phyloP scores from a whole-genome alignment of 2,888 invertebrate species.

The Omphaloscelis lunosa region DNA sequence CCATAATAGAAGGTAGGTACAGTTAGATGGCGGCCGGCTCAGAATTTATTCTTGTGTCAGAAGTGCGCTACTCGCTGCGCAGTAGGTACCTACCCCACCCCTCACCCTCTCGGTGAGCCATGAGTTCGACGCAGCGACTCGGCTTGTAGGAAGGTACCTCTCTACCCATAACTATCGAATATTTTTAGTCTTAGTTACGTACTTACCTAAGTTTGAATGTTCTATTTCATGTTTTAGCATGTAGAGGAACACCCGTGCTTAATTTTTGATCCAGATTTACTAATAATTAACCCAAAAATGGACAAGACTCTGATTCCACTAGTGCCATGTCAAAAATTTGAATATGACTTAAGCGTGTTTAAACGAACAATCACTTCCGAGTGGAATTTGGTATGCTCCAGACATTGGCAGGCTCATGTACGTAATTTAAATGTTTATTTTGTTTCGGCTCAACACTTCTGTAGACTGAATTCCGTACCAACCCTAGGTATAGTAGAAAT shows the following conservation, averaged over 20 bases:
- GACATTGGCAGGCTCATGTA: slow-evolving; percentile 89
- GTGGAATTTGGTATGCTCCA: slow-evolving; percentile 92
- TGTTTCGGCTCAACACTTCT: background rate
- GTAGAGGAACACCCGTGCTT: slow-evolving; percentile 84
- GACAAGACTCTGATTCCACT: slow-evolving; percentile 79
- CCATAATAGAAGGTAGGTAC: no score
- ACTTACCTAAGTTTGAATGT: background rate
- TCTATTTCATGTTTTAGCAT: slow-evolving; percentile 69
- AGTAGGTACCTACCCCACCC: no score
- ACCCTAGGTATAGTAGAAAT: background rate
- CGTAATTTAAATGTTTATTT: slow-evolving; percentile 42
- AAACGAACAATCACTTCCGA: slow-evolving; percentile 92
- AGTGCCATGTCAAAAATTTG: slow-evolving; percentile 80
- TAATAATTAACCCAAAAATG: slow-evolving; percentile 72
- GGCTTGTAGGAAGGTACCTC: no score
- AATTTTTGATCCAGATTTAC: slow-evolving; percentile 84
- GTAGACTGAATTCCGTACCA: background rate
- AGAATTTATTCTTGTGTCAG: no score
- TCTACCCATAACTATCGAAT: background rate
- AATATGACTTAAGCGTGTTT: slow-evolving; percentile 91
- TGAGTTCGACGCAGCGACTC: no score
- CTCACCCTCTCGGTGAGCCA: no score
- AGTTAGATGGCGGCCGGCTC: no score
- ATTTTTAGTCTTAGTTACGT: background rate
- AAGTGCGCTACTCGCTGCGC: no score